These are phyloP conservation scores for Fistularia commersonii DNA, from an alignment of 2,797 vertebrate genomes.

Conservation along the genomic window DNA sequence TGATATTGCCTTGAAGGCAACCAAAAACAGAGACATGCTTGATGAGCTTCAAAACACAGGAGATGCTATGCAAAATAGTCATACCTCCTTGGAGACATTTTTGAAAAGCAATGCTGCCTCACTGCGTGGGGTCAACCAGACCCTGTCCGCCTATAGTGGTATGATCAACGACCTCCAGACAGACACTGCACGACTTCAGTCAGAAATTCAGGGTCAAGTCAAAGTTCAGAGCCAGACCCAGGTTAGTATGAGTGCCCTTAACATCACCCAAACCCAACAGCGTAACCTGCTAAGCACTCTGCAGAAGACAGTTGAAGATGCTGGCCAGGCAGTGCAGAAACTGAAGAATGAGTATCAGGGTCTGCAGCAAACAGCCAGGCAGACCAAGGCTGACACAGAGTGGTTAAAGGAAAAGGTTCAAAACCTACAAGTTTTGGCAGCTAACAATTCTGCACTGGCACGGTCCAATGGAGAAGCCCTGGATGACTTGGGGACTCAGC, in stretches of 20 bases:
- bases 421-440: constrained; percentile 85
- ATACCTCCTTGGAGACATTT: constrained; percentile 84
- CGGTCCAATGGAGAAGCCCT: constrained; percentile 89
- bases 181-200: constrained; percentile 86
- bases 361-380: constrained; percentile 88
- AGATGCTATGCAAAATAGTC: constrained; percentile 80
- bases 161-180: constrained; percentile 86
- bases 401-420: constrained; percentile 95
- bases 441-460: constrained; percentile 88
- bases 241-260: constrained; percentile 85
- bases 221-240: constrained; percentile 80
- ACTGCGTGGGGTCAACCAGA: constrained; percentile 88
- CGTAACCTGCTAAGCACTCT: constrained; percentile 81
- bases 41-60: constrained; percentile 84
- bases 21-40: constrained; percentile 84
- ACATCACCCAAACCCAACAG: constrained; percentile 91
- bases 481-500: constrained; percentile 87
- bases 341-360: constrained; percentile 92
- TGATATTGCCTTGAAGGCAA: constrained; percentile 82
- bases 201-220: constrained; percentile 85
- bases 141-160: constrained; percentile 83
- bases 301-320: constrained; percentile 90
- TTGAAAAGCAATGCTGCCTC: constrained; percentile 87
- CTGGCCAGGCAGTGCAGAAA: constrained; percentile 87
- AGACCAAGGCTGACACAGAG: constrained; percentile 83